Conservation (phyloP, 2,797 vertebrate species). For the Helicolenus hilgendorfi region DNA sequence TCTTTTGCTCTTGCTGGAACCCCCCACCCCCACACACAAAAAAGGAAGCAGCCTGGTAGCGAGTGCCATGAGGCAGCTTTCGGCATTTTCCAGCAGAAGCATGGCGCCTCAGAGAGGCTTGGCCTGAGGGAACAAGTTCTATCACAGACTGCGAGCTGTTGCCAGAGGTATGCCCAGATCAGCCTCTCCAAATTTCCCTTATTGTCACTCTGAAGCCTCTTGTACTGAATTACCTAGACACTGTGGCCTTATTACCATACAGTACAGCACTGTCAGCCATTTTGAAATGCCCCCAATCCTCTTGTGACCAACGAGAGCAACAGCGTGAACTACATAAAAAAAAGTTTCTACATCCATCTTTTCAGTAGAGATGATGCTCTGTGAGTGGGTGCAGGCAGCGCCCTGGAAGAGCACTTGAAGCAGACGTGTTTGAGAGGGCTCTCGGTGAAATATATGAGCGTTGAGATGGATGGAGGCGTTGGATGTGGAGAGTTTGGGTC, state of each 20-base stretch:
- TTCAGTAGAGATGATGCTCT: slow-evolving; percentile 1
- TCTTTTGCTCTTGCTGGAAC: not conserved
- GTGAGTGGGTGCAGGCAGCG: slow-evolving; percentile 25
- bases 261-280: slow-evolving; percentile 47
- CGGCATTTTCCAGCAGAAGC: slow-evolving; percentile 66
- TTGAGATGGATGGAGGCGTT: slow-evolving; percentile 31
- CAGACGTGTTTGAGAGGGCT: slow-evolving; percentile 58
- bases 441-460: slow-evolving; percentile 48
- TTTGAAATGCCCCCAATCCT: slow-evolving; percentile 43
- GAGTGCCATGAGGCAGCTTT: slow-evolving; percentile 55
- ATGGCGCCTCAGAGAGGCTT: slow-evolving; percentile 46
- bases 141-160: slow-evolving; percentile 60
- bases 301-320: slow-evolving; percentile 21
- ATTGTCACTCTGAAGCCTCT: slow-evolving; percentile 40
- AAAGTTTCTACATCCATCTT: slow-evolving; percentile 24
- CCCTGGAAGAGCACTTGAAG: slow-evolving; percentile 50
- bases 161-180: slow-evolving; percentile 64
- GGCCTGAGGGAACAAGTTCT: slow-evolving; percentile 68
- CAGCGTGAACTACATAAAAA: not conserved
- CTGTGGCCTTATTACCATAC: slow-evolving; percentile 18
- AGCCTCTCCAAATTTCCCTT: slow-evolving; percentile 22
- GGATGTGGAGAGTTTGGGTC: slow-evolving; percentile 23
- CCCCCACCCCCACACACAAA: not conserved
- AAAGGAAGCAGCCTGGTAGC: slow-evolving; percentile 13
- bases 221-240: slow-evolving; percentile 15